Percentiles rank a stretch among this genome's conserved stretches.
Evolutionary conservation across 1,140 invertebrate genomes (phyloP).

Genomic region (Neocloeon triangulifer): DNA sequence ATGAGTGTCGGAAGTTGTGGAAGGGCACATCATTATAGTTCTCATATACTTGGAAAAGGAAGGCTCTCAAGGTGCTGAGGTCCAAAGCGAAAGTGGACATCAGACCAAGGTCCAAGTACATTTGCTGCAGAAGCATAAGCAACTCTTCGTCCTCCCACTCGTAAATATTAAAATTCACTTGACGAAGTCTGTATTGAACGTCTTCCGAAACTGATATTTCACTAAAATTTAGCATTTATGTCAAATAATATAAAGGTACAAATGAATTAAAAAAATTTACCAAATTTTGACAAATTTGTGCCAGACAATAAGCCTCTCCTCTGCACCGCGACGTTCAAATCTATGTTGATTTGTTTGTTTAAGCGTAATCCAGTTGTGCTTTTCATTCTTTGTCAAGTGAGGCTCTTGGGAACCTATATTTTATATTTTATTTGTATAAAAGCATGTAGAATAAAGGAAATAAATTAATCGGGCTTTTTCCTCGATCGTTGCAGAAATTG

Average conservation of each 20-base stretch:
- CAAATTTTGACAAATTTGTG: neutral
- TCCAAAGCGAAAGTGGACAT: conserved; percentile 55
- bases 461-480: no score
- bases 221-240: conserved; percentile 15
- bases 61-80: conserved; percentile 40
- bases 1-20: conserved; percentile 76
- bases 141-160: conserved; percentile 68
- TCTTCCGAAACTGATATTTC: conserved; percentile 34
- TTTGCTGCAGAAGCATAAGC: conserved; percentile 56
- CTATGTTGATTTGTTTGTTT: no score
- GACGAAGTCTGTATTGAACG: conserved; percentile 34
- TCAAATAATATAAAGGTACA: conserved; percentile 10
- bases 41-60: conserved; percentile 60
- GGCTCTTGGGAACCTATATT: no score
- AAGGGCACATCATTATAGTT: conserved; percentile 80
- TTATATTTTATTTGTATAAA: no score
- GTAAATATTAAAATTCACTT: conserved; percentile 59
- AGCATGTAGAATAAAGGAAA: no score
- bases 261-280: conserved; percentile 12
- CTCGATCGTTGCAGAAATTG: no score
- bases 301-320: conserved; percentile 17
- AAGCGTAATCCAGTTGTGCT: no score
- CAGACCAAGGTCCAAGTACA: conserved; percentile 61
- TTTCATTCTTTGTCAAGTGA: no score
- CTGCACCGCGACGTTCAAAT: no score